phyloP scores from a whole-genome alignment of 2,113 vertebrate genomes.

The Clupea harengus region DNA sequence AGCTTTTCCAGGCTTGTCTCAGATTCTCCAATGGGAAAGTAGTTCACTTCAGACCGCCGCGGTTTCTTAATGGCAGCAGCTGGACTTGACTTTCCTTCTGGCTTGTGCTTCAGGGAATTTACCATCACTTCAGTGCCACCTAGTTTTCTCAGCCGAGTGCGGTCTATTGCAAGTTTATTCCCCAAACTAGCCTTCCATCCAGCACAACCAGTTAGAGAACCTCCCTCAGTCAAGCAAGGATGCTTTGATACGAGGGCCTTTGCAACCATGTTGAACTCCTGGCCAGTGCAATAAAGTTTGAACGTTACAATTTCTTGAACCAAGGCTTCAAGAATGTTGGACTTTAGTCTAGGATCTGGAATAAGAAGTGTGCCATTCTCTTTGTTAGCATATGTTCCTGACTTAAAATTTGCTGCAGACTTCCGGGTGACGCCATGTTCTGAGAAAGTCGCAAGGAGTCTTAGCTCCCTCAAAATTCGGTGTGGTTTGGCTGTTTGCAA shows the following conservation, averaged over 20 bases:
- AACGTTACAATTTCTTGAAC: slow-evolving; percentile 33
- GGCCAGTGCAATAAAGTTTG: slow-evolving; percentile 35
- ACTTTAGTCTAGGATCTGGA: slow-evolving; percentile 40
- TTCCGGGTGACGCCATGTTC: too few relatives aligned
- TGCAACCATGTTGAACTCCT: slow-evolving; percentile 26
- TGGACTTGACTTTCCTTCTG: slow-evolving; percentile 22
- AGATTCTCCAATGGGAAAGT: slow-evolving; percentile 39
- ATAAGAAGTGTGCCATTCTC: slow-evolving; percentile 22
- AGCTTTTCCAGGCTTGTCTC: slow-evolving; percentile 35
- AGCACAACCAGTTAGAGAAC: slow-evolving; percentile 42
- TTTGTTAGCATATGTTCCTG: slow-evolving; percentile 10
- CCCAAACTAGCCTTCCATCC: slow-evolving; percentile 44
- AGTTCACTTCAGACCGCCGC: slow-evolving; percentile 38
- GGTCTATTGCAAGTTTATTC: slow-evolving; percentile 45
- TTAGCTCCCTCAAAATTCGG: too few relatives aligned
- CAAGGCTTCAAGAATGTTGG: slow-evolving; percentile 40
- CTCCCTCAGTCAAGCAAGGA: slow-evolving; percentile 33
- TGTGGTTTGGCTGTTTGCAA: too few relatives aligned
- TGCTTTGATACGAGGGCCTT: slow-evolving; percentile 43
- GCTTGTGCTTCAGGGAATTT: slow-evolving; percentile 43
- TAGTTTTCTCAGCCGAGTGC: slow-evolving; percentile 44
- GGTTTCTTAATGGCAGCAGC: slow-evolving; percentile 41
- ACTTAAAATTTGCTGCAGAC: too few relatives aligned
- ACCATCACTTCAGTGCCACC: slow-evolving; percentile 36
- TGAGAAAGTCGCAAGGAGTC: too few relatives aligned